Evolutionary conservation across 2,888 invertebrate genomes (phyloP).

Genomic region (Caenorhabditis zanzibari): DNA sequence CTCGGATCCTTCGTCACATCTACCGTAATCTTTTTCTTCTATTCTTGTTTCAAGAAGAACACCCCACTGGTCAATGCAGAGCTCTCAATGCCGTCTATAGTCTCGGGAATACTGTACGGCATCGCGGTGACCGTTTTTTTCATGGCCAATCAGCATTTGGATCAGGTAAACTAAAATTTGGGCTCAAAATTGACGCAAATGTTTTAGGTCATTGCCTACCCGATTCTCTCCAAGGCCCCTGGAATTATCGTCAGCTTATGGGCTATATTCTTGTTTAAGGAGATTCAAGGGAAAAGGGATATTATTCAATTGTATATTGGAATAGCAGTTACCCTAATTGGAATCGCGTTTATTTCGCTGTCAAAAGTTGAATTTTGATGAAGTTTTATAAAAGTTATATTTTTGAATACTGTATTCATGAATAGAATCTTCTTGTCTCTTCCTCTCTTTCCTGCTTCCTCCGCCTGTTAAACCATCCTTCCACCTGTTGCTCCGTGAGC

Average conservation of each 20-base stretch:
- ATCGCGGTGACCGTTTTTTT: conserved; percentile 69
- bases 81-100: conserved; percentile 68
- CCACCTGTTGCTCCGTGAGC: too few species aligned
- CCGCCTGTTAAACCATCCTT: too few species aligned
- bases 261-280: conserved; percentile 74
- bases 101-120: conserved; percentile 71
- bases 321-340: conserved; percentile 66
- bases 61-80: conserved; percentile 73
- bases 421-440: too few species aligned
- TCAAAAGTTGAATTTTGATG: conserved; percentile 75
- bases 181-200: too few species aligned
- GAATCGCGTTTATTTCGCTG: conserved; percentile 71
- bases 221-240: conserved; percentile 71
- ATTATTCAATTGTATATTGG: conserved; percentile 67
- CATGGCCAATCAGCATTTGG: conserved; percentile 74
- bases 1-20: conserved; percentile 84
- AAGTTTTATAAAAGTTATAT: background rate
- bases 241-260: conserved; percentile 73
- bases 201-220: conserved; percentile 73
- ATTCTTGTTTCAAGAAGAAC: conserved; percentile 64
- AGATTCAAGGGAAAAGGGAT: conserved; percentile 73
- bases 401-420: background rate
- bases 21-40: conserved; percentile 84
- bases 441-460: too few species aligned
- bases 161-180: conserved; percentile 67